Evolutionary conservation across 2,113 vertebrate species (phyloP), one percentile per base, ranked within the genome.

Genomic region (Thalassoma bifasciatum): DNA sequence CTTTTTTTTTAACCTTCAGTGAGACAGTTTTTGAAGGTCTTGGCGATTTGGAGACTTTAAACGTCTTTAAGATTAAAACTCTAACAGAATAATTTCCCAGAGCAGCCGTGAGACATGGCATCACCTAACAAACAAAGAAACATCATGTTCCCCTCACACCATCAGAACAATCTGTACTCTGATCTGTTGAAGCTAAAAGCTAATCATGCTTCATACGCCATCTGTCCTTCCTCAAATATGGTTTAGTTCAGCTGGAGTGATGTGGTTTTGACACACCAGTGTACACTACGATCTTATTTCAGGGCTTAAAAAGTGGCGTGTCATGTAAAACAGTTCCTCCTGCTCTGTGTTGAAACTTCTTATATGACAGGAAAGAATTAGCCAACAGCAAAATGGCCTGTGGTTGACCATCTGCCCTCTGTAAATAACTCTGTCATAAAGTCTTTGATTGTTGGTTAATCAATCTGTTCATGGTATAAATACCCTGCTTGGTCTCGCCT

Each of bases 281-380:
- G 24, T 8, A 57, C 26, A 30, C 46, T 53, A 70, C 2, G 13
- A 57, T 74, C 58, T 72, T 16, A n/a, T 13, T 72, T 10, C 52
- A 59, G 64, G 58, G 66, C 59, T 44, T 34, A 12, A 72, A 71
- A 69, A 5, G 12, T 14, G 46, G 65, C 30, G 79, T 12, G 62
- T 85, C 71, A 53, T 78, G 36, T 17, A 46, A 80, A 84, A 1
- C 0, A 53, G 56, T 86, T 88, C 83, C 88, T 66, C 75, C 26
- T 82, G 8, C 51, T 1, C 13, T 30, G 70, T 73, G 64, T 79
- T 63, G 86, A 71, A 86, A 90, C 26, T 0, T 10, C 62, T 71
- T 38, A 57, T 64, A 44, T 36, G 14, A 61, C 47, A 66, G 44
- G 37, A 75, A 72, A 70, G 36, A 49, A 75, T 82, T 75, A 37